phyloP scores from a whole-genome alignment of 2,888 invertebrate species.

The Agrotis clavis region DNA sequence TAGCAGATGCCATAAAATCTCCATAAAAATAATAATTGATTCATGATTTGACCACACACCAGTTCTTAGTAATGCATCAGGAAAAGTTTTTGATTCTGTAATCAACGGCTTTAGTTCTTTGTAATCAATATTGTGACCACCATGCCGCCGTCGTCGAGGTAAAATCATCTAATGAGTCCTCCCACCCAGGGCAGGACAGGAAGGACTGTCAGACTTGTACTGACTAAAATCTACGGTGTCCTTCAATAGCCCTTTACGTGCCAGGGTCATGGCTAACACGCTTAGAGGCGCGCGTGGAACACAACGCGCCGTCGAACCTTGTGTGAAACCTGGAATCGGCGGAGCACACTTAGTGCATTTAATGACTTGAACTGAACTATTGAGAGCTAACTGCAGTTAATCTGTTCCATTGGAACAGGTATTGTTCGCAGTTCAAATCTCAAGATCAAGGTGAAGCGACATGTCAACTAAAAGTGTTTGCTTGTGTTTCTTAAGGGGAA shows the following conservation, averaged over 20 bases:
- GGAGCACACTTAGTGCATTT: no score
- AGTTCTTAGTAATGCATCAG: neutral
- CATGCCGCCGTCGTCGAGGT: no score
- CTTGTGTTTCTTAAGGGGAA: constrained; percentile 51
- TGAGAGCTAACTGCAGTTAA: constrained; percentile 30
- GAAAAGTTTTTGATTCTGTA: constrained; percentile 1
- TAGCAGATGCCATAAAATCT: constrained; percentile 21
- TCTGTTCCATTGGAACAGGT: constrained; percentile 15
- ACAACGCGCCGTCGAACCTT: no score
- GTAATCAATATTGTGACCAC: neutral
- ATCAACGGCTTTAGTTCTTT: neutral
- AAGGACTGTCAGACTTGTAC: no score
- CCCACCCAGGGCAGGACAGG: no score
- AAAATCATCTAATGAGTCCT: no score
- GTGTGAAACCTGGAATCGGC: no score
- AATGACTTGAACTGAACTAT: neutral
- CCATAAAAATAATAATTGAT: constrained; percentile 16
- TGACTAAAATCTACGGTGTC: no score
- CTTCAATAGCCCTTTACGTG: no score
- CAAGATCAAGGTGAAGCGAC: constrained; percentile 63
- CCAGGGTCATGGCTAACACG: no score
- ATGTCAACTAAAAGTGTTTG: constrained; percentile 25
- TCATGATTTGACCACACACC: neutral
- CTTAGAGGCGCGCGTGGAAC: no score
- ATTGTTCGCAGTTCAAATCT: constrained; percentile 56